phyloP scores from a whole-genome alignment of 2,113 vertebrate genomes.

The Dolichallabes microphthalmus region DNA sequence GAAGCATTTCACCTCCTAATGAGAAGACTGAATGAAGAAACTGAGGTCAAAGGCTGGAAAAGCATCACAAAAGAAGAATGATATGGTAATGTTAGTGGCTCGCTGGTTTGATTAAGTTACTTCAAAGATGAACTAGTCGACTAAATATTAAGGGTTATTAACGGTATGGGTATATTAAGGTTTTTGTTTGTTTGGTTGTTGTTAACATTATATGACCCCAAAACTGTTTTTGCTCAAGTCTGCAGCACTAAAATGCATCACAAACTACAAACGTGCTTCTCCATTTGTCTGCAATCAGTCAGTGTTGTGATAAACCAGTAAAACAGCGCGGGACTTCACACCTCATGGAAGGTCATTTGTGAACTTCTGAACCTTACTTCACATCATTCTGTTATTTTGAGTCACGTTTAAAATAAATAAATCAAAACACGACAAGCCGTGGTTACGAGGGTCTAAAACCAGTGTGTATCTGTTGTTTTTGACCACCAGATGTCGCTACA shows the following conservation, averaged over 20 bases:
- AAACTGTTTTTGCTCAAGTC: constrained; percentile 12
- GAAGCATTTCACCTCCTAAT: background rate
- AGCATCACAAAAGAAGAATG: background rate
- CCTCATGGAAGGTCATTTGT: background rate
- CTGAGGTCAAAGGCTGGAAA: background rate
- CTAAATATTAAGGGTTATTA: background rate
- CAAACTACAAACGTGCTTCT: constrained; percentile 63
- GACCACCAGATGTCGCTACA: constrained; percentile 55
- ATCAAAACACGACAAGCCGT: no score
- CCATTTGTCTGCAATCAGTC: constrained; percentile 51
- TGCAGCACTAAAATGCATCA: constrained; percentile 51
- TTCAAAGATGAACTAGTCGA: background rate
- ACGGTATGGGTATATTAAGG: background rate
- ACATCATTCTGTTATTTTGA: background rate
- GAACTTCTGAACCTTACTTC: background rate
- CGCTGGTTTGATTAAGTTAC: background rate
- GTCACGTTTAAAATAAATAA: background rate
- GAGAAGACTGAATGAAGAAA: background rate
- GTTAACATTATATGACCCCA: background rate
- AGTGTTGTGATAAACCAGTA: constrained; percentile 31
- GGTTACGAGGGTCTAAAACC: background rate
- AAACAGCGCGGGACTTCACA: background rate
- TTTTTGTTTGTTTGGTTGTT: background rate
- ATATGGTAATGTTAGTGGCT: background rate
- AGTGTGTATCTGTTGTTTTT: background rate